Evolutionary conservation across 2,888 invertebrate species (phyloP), one percentile per base, ranked within the genome.

Genomic region (Erebia palarica): DNA sequence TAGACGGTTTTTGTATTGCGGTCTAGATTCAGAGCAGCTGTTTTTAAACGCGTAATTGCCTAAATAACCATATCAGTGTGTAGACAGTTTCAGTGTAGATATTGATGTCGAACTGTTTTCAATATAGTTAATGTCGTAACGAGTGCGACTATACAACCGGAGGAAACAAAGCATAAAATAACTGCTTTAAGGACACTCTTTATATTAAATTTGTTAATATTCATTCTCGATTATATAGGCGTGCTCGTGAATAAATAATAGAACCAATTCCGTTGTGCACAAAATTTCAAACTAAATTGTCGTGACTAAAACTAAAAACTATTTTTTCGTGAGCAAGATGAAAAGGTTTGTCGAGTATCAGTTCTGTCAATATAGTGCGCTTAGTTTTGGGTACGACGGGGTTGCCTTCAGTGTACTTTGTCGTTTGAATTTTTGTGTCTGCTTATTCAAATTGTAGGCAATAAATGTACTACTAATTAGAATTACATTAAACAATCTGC

Each of bases 1-100:
- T 75, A 76, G 72, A 76, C 75, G 70, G 73, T 75, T 71, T 74
- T 73, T 70, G 66, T 77, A 75, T 77, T 65, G 65, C 74, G 73
- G 80, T 79, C 79, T 79, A 79, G 79, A 78, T 78, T 80, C 81
- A 78, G 81, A 76, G 65, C 51, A 59, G 67, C 66, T 63, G 58
- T 60, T 64, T 69, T 70, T 65, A 64, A 68, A 66, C 18, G 65
- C 73, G 16, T 69, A 53, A 53, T 65, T 68, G 66, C 71, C 72
- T 72, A 67, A 71, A 67, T 69, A 70, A 72, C 55, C 67, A 73
- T 76, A 76, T 75, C 74, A 72, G 68, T 76, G 72, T 73, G 68
- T 70, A 74, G 70, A 59, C 69, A 53, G 65, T 63, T 70, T 61
- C 49, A 70, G 64, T 16, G 71, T 75, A 73, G 71, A 67, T 68